phyloP scores from a whole-genome alignment of 1,140 invertebrate species.

The Diachasma alloeum region DNA sequence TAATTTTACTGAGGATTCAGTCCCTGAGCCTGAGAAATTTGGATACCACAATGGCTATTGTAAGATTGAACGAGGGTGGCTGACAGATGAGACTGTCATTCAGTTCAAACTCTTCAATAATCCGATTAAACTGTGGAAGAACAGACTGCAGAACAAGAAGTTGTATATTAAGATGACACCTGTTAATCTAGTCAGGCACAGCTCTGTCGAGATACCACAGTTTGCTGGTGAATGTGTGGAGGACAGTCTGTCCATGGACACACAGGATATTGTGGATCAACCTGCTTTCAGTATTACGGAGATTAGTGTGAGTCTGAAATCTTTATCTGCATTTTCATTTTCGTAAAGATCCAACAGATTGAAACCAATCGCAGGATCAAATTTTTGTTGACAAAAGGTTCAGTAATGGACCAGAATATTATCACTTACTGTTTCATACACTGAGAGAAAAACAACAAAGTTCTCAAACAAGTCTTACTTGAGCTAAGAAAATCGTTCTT shows the following conservation, averaged over 20 bases:
- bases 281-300: slow-evolving; percentile 66
- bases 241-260: slow-evolving; percentile 68
- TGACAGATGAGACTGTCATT: slow-evolving; percentile 84
- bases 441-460: no score
- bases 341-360: no score
- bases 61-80: slow-evolving; percentile 83
- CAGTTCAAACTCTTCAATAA: slow-evolving; percentile 88
- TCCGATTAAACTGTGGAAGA: slow-evolving; percentile 84
- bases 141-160: slow-evolving; percentile 75
- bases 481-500: no score
- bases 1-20: slow-evolving; percentile 47
- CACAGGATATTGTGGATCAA: slow-evolving; percentile 65
- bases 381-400: no score
- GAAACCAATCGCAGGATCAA: no score
- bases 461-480: no score
- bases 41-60: slow-evolving; percentile 72
- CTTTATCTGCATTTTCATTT: no score
- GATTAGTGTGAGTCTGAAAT: slow-evolving; percentile 49
- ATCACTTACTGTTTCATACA: no score
- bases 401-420: no score
- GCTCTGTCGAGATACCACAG: slow-evolving; percentile 59
- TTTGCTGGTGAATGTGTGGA: slow-evolving; percentile 61
- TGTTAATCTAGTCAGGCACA: slow-evolving; percentile 73
- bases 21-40: slow-evolving; percentile 68
- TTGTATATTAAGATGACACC: slow-evolving; percentile 81